These are phyloP conservation scores for Parnassius glacialis DNA, from an alignment of 2,888 invertebrate genomes.

Conservation along the genomic window DNA sequence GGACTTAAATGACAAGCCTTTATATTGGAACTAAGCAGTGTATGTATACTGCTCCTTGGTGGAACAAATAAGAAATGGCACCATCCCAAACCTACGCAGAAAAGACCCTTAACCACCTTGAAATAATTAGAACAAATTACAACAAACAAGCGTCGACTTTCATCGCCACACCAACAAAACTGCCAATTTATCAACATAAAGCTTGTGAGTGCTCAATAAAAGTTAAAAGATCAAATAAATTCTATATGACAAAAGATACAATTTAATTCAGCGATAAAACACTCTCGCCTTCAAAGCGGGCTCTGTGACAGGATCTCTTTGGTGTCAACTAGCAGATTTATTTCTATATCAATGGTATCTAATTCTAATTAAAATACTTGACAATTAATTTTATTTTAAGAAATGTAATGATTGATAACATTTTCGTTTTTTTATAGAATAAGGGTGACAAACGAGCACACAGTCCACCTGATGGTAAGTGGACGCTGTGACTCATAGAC, in stretches of 20 bases:
- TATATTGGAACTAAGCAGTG: too few relatives aligned
- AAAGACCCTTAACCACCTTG: too few relatives aligned
- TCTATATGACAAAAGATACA: slow-evolving; percentile 50
- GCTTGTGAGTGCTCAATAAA: slow-evolving; percentile 42
- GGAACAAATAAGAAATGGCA: too few relatives aligned
- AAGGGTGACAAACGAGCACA: too few relatives aligned
- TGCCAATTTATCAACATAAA: slow-evolving; percentile 6
- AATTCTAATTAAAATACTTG: not conserved
- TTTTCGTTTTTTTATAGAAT: too few relatives aligned
- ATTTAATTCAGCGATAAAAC: slow-evolving; percentile 59
- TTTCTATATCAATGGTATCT: slow-evolving; percentile 1
- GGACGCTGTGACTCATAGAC: too few relatives aligned
- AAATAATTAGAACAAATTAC: not conserved
- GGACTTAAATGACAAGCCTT: too few relatives aligned
- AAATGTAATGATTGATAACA: too few relatives aligned
- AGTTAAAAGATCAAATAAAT: slow-evolving; percentile 47
- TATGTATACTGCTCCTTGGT: too few relatives aligned
- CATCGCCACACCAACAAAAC: slow-evolving; percentile 1
- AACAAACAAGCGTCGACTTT: slow-evolving; percentile 39
- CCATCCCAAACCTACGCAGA: too few relatives aligned
- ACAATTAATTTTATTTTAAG: not conserved
- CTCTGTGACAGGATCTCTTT: slow-evolving; percentile 1
- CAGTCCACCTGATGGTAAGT: too few relatives aligned
- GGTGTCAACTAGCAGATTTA: not conserved
- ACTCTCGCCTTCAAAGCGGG: slow-evolving; percentile 34